phyloP scores from a whole-genome alignment of 2,113 vertebrate species.

The Sakesphorus luctuosus region DNA sequence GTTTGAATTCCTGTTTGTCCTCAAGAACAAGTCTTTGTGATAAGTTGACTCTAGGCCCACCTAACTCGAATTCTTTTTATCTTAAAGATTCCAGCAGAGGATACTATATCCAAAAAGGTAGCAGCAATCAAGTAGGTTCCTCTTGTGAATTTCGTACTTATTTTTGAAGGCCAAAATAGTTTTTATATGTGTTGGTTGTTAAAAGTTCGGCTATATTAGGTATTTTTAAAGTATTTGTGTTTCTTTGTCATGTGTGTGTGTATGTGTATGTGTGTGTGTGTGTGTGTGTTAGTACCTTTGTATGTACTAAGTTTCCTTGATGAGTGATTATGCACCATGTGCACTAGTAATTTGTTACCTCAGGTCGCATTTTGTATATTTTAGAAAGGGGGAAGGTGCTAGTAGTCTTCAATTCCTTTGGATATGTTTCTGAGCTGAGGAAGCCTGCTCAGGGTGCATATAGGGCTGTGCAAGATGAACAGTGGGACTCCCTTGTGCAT shows the following conservation, averaged over 20 bases:
- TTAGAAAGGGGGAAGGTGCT: background rate
- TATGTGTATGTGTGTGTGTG: background rate
- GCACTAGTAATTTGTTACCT: background rate
- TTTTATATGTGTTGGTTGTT: background rate
- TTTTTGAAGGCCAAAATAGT: background rate
- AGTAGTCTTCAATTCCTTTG: background rate
- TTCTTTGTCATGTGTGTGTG: background rate
- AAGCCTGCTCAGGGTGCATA: background rate
- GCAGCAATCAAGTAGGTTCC: slow-evolving; percentile 89
- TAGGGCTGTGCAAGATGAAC: background rate
- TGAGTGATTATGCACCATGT: background rate
- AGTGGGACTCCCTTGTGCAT: background rate
- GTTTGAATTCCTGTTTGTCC: background rate
- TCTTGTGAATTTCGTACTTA: background rate
- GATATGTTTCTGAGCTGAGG: background rate
- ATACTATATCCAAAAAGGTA: slow-evolving; percentile 82
- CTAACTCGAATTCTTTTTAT: slow-evolving; percentile 15
- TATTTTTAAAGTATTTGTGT: background rate
- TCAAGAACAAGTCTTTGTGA: background rate
- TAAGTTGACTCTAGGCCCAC: background rate
- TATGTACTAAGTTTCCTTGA: background rate
- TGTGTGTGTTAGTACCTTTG: background rate
- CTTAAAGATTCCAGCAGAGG: slow-evolving; percentile 88
- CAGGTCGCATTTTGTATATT: background rate
- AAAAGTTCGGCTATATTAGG: background rate